A percentile compares a stretch with the other conserved stretches of the same genome.
Evolutionary conservation across 2,113 vertebrate species (phyloP).

Genomic region (Oriolus oriolus): DNA sequence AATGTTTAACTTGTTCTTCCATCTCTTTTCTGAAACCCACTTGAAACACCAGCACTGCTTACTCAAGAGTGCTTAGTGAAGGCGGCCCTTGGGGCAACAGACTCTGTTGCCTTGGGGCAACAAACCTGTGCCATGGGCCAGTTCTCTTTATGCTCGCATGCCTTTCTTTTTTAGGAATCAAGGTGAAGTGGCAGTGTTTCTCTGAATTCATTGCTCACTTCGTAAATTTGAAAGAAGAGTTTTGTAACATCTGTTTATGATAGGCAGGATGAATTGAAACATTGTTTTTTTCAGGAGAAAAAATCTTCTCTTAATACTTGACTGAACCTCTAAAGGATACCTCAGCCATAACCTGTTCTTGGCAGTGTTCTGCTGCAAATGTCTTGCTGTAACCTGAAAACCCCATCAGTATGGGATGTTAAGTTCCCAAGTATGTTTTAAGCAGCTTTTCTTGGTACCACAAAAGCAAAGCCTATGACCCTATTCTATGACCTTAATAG

Average conservation of each 20-base stretch:
- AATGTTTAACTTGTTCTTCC: not conserved
- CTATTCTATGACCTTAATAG: not conserved
- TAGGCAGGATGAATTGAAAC: not conserved
- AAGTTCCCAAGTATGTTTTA: not conserved
- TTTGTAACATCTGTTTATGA: not conserved
- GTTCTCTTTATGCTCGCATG: not conserved
- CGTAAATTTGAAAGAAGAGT: not conserved
- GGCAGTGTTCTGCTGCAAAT: not conserved
- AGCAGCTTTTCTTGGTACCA: not conserved
- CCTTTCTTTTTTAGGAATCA: not conserved
- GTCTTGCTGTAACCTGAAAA: not conserved
- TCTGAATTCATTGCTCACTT: not conserved
- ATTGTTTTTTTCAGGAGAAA: not conserved
- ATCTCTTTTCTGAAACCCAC: not conserved
- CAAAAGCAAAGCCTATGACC: not conserved
- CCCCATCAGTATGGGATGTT: not conserved
- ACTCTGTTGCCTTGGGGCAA: not conserved
- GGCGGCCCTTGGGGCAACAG: rapidly evolving
- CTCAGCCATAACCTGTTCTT: not conserved
- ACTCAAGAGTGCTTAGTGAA: not conserved
- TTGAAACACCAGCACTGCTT: not conserved
- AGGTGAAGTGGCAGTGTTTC: not conserved
- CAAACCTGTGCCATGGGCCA: not conserved
- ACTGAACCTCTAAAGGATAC: not conserved
- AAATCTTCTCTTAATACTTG: not conserved